Conservation (phyloP, 2,113 vertebrate species). For the Apus apus region DNA sequence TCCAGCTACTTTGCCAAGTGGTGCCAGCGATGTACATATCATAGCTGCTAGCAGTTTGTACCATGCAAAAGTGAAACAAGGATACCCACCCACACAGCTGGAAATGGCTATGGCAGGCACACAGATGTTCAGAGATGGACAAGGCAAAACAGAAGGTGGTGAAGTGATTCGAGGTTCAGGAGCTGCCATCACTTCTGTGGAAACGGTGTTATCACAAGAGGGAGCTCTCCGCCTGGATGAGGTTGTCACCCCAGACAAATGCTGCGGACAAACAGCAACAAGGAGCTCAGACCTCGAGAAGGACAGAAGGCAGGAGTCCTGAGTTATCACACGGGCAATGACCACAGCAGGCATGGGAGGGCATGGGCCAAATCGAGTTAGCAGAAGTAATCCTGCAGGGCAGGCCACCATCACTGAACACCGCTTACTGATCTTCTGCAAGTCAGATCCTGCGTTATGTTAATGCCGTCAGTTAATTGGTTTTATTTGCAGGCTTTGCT, state of each 20-base stretch:
- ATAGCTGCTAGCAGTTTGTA: neutral
- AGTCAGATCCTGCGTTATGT: neutral
- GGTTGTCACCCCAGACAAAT: conserved; percentile 16
- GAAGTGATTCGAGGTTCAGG: neutral
- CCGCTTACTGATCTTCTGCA: neutral
- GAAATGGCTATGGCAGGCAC: neutral
- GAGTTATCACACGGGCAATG: neutral
- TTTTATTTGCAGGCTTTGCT: neutral
- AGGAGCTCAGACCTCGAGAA: neutral
- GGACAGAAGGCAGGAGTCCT: neutral
- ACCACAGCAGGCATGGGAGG: neutral
- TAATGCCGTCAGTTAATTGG: neutral
- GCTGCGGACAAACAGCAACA: neutral
- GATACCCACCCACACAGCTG: neutral
- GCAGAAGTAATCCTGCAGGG: neutral
- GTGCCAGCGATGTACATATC: neutral
- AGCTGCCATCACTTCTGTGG: neutral
- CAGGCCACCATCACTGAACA: neutral
- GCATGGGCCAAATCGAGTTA: neutral
- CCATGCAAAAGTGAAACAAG: rapidly evolving
- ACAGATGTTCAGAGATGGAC: neutral
- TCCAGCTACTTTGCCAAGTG: neutral
- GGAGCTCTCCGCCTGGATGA: conserved; percentile 30
- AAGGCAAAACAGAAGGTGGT: neutral
- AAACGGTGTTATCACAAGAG: conserved; percentile 53